Percentiles rank a stretch among this genome's conserved stretches.
Conservation (phyloP, 2,113 vertebrate genomes). For the Calypte anna region DNA sequence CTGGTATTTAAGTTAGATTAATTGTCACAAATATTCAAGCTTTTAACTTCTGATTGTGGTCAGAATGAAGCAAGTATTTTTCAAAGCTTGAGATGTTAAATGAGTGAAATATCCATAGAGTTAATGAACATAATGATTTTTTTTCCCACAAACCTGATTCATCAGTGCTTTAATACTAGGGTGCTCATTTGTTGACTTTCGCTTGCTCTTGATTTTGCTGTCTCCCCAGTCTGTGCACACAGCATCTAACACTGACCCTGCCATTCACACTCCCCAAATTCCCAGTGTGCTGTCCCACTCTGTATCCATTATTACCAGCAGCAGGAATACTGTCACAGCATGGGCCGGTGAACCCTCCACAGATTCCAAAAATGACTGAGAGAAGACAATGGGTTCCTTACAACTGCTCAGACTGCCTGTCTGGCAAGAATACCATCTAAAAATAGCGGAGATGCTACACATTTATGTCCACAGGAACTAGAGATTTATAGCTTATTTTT, state of each 20-base stretch:
- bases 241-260: not conserved
- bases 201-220: not conserved
- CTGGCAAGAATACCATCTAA: not conserved
- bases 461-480: not conserved
- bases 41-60: not conserved
- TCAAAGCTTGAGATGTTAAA: not conserved
- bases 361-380: not conserved
- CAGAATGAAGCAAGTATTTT: not conserved
- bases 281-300: not conserved
- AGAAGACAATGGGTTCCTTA: not conserved
- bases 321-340: not conserved
- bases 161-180: not conserved
- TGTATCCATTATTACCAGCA: not conserved
- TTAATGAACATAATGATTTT: not conserved
- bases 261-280: not conserved
- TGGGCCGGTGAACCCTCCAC: accelerated
- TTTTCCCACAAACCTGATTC: not conserved
- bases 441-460: not conserved
- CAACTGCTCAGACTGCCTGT: not conserved
- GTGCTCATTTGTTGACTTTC: not conserved
- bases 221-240: not conserved
- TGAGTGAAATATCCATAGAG: not conserved
- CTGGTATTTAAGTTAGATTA: not conserved
- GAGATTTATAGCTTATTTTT: not conserved
- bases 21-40: not conserved